These are phyloP conservation scores for Thyatira batis DNA, from an alignment of 2,888 invertebrate genomes.

Conservation along the genomic window DNA sequence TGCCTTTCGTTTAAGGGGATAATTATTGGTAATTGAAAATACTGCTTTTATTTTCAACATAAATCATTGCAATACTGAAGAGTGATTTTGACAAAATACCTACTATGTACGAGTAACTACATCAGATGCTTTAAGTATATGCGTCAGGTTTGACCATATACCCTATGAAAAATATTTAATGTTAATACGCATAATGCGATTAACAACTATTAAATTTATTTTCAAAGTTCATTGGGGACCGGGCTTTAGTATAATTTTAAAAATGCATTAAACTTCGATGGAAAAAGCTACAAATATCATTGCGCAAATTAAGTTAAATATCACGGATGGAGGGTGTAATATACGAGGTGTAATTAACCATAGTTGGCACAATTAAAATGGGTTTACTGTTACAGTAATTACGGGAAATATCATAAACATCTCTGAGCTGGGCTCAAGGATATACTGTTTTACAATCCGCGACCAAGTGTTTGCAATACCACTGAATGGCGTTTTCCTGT, in stretches of 20 bases:
- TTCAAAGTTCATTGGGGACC: neutral
- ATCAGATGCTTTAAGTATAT: too few relatives aligned
- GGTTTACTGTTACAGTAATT: conserved; percentile 68
- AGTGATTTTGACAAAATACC: neutral
- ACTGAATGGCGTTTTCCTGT: conserved; percentile 62
- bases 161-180: too few relatives aligned
- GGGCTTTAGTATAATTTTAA: neutral
- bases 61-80: neutral
- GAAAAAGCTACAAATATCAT: conserved; percentile 1
- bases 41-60: conserved; percentile 8
- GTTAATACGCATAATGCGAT: too few relatives aligned
- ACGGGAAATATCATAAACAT: conserved; percentile 74
- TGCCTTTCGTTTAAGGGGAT: conserved; percentile 25
- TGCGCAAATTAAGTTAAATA: conserved; percentile 4
- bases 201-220: neutral
- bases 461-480: conserved; percentile 38
- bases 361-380: conserved; percentile 52
- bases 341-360: conserved; percentile 44
- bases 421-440: conserved; percentile 45
- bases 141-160: too few relatives aligned
- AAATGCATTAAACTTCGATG: conserved; percentile 1
- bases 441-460: conserved; percentile 51
- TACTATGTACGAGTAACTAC: too few relatives aligned
- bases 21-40: conserved; percentile 26
- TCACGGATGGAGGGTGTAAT: conserved; percentile 22